phyloP scores from a whole-genome alignment of 1,140 invertebrate species.

The Grapholita molesta region DNA sequence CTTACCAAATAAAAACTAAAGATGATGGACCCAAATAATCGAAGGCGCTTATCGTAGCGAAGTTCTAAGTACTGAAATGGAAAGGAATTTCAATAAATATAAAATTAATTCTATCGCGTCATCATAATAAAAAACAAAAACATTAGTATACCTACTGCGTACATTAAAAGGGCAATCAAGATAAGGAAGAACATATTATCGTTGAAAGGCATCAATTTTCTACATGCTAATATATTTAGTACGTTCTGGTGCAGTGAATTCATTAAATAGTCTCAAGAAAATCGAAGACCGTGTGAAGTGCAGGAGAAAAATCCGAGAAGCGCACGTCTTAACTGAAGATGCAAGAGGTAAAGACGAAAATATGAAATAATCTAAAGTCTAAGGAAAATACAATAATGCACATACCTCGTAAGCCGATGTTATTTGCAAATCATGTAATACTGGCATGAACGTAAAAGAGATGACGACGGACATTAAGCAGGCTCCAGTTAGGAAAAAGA shows the following conservation, averaged over 20 bases:
- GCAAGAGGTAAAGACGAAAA: too few species aligned
- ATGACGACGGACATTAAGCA: constrained; percentile 83
- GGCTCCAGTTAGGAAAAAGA: constrained; percentile 81
- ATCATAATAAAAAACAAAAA: too few species aligned
- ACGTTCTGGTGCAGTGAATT: too few species aligned
- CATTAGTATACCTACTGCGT: too few species aligned
- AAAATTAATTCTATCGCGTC: too few species aligned
- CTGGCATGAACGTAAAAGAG: constrained; percentile 86
- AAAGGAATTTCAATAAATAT: constrained; percentile 1
- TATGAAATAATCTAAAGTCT: too few species aligned
- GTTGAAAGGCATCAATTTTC: too few species aligned
- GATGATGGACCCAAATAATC: constrained; percentile 86
- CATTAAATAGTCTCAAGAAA: background rate
- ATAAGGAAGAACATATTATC: too few species aligned
- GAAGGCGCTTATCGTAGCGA: constrained; percentile 84
- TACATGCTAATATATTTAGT: too few species aligned
- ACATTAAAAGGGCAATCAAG: too few species aligned
- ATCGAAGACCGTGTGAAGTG: background rate
- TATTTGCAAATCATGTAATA: constrained; percentile 88
- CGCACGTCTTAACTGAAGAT: too few species aligned
- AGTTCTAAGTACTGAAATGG: constrained; percentile 87
- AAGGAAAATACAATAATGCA: constrained; percentile 23
- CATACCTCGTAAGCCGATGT: constrained; percentile 91
- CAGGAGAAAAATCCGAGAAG: too few species aligned
- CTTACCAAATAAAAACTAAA: constrained; percentile 85